These are phyloP conservation scores for Nezara viridula DNA, from an alignment of 2,888 invertebrate genomes.

Conservation along the genomic window DNA sequence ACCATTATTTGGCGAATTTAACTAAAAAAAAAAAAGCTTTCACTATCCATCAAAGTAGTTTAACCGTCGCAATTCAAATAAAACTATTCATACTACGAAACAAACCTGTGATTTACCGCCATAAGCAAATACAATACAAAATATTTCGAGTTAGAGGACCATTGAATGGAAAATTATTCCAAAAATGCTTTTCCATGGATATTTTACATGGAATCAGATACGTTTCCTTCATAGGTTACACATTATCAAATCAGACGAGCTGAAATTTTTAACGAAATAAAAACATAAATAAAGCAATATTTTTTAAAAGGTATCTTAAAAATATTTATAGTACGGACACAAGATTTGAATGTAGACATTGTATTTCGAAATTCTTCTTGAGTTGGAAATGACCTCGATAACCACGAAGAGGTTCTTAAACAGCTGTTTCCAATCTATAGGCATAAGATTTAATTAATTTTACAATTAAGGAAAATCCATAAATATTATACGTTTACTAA, in stretches of 20 bases:
- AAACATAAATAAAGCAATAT: too few species aligned
- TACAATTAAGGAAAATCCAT: background rate
- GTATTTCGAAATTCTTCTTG: background rate
- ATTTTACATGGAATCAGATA: background rate
- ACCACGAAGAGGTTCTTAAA: background rate
- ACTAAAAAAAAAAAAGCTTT: background rate
- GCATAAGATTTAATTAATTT: background rate
- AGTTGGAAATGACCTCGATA: background rate
- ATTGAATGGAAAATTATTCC: background rate
- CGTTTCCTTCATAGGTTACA: background rate
- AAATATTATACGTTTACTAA: background rate
- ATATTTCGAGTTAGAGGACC: background rate
- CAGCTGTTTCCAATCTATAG: background rate
- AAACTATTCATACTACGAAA: background rate
- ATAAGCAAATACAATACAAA: background rate
- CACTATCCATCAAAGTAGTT: background rate
- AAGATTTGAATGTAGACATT: background rate
- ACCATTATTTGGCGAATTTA: background rate
- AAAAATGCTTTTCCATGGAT: too few species aligned
- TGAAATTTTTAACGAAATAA: background rate
- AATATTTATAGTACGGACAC: background rate
- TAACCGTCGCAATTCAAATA: background rate
- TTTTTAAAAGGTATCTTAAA: too few species aligned
- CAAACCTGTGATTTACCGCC: background rate
- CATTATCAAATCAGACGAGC: background rate